These are phyloP conservation scores for Cantharis lateralis DNA, from an alignment of 2,888 invertebrate species.

Conservation along the genomic window DNA sequence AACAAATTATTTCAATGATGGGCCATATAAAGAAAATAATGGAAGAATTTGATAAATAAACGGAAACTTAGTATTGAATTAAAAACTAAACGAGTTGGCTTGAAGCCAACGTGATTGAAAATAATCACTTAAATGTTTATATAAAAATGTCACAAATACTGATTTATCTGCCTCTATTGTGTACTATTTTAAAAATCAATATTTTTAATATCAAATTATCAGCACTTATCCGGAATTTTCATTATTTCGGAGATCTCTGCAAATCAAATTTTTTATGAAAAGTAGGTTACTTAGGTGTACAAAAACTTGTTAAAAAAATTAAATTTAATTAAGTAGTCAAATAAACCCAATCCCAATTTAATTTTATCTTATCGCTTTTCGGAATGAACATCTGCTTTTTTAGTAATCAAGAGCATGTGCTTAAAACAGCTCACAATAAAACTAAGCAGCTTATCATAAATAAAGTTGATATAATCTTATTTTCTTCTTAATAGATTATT, in stretches of 20 bases:
- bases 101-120: background rate
- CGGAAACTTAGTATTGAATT: background rate
- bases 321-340: background rate
- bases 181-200: background rate
- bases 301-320: background rate
- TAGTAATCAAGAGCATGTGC: background rate
- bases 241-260: background rate
- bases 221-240: background rate
- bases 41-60: background rate
- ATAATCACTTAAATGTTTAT: background rate
- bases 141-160: background rate
- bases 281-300: background rate
- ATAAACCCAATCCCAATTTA: background rate
- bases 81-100: background rate
- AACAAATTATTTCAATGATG: background rate
- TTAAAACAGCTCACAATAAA: background rate
- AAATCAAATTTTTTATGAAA: background rate
- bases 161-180: background rate
- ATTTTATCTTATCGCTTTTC: background rate
- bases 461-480: background rate
- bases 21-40: background rate
- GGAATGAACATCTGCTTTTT: background rate
- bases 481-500: background rate
- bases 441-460: background rate
- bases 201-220: background rate